Conservation (phyloP, 2,797 vertebrate genomes). For the Karalla daura region DNA sequence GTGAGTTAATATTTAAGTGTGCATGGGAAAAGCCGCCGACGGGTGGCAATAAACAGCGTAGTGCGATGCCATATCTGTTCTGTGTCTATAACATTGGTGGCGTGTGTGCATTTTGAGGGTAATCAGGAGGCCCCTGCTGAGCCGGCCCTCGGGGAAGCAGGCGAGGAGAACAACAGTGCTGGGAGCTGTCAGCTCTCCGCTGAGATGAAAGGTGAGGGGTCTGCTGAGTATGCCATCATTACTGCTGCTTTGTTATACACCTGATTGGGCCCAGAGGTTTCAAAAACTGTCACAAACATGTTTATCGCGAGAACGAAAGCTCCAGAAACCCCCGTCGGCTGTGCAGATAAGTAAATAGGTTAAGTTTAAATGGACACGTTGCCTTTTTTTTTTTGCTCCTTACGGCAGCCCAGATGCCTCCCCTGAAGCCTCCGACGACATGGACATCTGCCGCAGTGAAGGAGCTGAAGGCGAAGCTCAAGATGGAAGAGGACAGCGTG, state of each 20-base stretch:
- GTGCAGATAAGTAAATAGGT: too few relatives aligned
- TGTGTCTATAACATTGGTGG: constrained; percentile 24
- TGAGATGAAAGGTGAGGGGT: constrained; percentile 81
- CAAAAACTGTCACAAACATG: not conserved
- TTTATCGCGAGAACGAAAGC: too few relatives aligned
- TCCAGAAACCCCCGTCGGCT: not conserved
- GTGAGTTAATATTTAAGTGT: constrained; percentile 47
- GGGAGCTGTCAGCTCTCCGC: constrained; percentile 84
- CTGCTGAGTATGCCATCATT: constrained; percentile 30
- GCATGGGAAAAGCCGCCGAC: not conserved
- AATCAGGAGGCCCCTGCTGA: constrained; percentile 77
- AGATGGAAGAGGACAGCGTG: constrained; percentile 90
- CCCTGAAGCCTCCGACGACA: constrained; percentile 87
- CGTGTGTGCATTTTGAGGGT: constrained; percentile 73
- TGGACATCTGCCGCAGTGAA: constrained; percentile 93
- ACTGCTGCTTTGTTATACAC: constrained; percentile 46
- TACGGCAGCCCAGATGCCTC: constrained; percentile 86
- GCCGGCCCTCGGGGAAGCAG: constrained; percentile 76
- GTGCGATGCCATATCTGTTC: constrained; percentile 5
- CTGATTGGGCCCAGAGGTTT: constrained; percentile 7
- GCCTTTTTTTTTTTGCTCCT: constrained; percentile 13
- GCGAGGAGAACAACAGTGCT: constrained; percentile 88
- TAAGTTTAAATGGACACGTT: too few relatives aligned
- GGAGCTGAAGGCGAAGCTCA: constrained; percentile 94
- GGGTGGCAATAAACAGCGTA: constrained; percentile 3